Conservation (phyloP, 2,113 vertebrate species). For the Lophura nycthemera region DNA sequence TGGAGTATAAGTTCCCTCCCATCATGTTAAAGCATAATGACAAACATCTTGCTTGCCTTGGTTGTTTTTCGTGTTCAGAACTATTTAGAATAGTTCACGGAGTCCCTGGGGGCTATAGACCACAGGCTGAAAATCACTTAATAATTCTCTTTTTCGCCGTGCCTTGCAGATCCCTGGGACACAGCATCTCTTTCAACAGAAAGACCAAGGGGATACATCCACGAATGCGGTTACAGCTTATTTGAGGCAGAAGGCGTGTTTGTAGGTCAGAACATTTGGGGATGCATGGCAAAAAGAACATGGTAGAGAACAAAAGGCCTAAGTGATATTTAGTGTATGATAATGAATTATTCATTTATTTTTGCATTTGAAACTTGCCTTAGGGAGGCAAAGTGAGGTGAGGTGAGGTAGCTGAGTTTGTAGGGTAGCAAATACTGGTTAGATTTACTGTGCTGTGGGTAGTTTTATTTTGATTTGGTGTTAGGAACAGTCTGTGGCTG, state of each 20-base stretch:
- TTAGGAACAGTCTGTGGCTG: constrained; percentile 10
- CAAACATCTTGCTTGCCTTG: neutral
- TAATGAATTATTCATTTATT: neutral
- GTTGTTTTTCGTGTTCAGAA: neutral
- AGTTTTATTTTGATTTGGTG: neutral
- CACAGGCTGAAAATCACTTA: constrained; percentile 18
- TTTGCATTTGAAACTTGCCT: neutral
- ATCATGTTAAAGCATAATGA: neutral
- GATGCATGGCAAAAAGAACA: neutral
- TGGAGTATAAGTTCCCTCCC: neutral
- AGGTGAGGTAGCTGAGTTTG: neutral
- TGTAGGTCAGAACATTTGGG: neutral
- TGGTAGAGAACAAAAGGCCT: neutral
- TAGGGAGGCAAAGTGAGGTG: neutral
- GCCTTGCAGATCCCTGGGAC: neutral
- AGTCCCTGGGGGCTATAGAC: neutral
- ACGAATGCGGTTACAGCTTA: neutral
- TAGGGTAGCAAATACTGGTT: neutral
- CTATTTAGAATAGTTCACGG: neutral
- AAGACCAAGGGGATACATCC: neutral
- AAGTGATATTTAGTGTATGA: neutral
- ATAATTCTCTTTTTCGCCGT: neutral
- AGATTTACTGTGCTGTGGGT: neutral
- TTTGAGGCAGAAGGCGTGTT: neutral
- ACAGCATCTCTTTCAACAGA: neutral